Conservation (phyloP, 2,888 invertebrate genomes). For the Liodrosophila aerea region DNA sequence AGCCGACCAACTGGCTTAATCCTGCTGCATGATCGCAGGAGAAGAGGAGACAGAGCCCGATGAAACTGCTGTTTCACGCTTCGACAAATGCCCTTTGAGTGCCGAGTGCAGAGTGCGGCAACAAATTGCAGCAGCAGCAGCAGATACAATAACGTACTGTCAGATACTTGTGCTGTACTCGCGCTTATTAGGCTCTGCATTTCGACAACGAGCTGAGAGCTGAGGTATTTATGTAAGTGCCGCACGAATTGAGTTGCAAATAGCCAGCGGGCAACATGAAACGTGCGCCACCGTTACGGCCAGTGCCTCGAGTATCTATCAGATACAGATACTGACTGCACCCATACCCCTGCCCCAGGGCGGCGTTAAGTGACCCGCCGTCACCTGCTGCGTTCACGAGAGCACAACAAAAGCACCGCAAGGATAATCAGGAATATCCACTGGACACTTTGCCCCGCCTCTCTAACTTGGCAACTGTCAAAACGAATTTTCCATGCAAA, state of each 20-base stretch:
- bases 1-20: conserved; percentile 55
- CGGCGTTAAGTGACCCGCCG: conserved; percentile 66
- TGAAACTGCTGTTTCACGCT: conserved; percentile 77
- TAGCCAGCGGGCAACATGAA: conserved; percentile 67
- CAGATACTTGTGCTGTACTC: conserved; percentile 19
- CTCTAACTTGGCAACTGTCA: conserved; percentile 58
- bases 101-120: conserved; percentile 31
- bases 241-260: conserved; percentile 75
- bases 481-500: conserved; percentile 52
- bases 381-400: conserved; percentile 48
- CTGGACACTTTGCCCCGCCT: conserved; percentile 16
- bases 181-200: conserved; percentile 4
- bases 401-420: conserved; percentile 66
- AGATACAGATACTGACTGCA: conserved; percentile 38
- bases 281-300: conserved; percentile 72
- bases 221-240: conserved; percentile 68
- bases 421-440: conserved; percentile 62
- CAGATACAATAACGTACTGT: conserved; percentile 43
- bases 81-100: conserved; percentile 67
- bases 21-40: conserved; percentile 47
- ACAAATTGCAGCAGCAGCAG: conserved; percentile 60
- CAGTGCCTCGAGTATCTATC: conserved; percentile 36
- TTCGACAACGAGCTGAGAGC: conserved; percentile 28
- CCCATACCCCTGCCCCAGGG: too few species aligned
- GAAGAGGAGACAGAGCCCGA: conserved; percentile 45